Base-by-base conservation (phyloP, 2,113 vertebrate genomes). In the Notiomystis cincta region DNA sequence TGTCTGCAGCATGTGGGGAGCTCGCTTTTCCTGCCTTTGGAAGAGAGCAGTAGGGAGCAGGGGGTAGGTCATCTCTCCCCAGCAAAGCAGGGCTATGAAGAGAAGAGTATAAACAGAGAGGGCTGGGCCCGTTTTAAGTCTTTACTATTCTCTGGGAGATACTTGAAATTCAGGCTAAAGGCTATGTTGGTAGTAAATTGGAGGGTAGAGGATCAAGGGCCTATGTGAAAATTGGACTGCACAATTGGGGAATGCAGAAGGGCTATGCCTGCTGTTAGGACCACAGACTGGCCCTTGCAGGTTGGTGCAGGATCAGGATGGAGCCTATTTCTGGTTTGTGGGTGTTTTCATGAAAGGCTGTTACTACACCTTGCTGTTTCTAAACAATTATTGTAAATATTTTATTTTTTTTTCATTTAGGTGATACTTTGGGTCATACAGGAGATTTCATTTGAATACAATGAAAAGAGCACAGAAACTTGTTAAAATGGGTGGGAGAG, bases 151-250 rank as follows among this genome's bases (percentile, higher is more conserved):
- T 89, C n/a, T 0, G 0, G 75, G 33, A 91, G 62, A 42, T 71
- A 70, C 35, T 82, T 93, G 87, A 95, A 94, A 84, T 89, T 79
- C 62, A 77, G 47, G 64, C 81, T 76, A 71, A 91, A 95, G 90
- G 66, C 90, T 87, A 42, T 19, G 66, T 69, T 84, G 82, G 82
- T 71, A 70, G 82, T 88, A 86, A 95, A 95, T 95, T 75, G 79
- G 67, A 96, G 82, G 50, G 67, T 30, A 76, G 72, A 70, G 65
- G 79, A 86, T 86, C 84, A 82, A 92, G 86, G 37, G 45, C 67
- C 23, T 47, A 0, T 56, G 72, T 62, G n/a, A 86, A 80, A 82
- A 58, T 35, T 71, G 67, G 30, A 38, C 33, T 71, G 30, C 35
- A 33, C 22, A 31, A 1, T 0, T 61, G 33, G 35, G 31, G 51